These are phyloP conservation scores for Tinamus guttatus DNA, from an alignment of 2,113 vertebrate species.

Conservation along the genomic window DNA sequence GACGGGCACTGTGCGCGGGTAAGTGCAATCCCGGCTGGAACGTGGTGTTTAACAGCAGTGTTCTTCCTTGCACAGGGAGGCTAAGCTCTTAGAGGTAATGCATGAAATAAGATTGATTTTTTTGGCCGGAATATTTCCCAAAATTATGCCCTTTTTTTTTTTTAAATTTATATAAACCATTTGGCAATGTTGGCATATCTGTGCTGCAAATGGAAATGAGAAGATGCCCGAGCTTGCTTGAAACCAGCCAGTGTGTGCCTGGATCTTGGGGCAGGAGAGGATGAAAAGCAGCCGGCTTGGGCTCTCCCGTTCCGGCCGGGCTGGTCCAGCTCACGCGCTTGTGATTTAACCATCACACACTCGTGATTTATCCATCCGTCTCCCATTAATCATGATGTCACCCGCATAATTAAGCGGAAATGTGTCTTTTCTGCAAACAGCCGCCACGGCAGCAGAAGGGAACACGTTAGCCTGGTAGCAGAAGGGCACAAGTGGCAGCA, in stretches of 20 bases:
- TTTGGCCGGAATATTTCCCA: neutral
- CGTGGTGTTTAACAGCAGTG: neutral
- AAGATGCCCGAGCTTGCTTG: neutral
- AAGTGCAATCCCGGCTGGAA: constrained; percentile 52
- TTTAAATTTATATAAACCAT: neutral
- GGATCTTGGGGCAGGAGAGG: too few relatives aligned
- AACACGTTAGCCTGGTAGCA: fast-evolving
- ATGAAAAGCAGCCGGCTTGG: too few relatives aligned
- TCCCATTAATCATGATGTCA: neutral
- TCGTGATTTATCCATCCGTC: neutral
- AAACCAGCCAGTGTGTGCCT: neutral
- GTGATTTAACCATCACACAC: neutral
- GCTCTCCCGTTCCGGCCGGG: too few relatives aligned
- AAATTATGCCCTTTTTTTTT: neutral
- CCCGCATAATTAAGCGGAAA: neutral
- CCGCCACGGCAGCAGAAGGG: neutral
- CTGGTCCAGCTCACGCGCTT: neutral
- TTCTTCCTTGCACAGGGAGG: neutral
- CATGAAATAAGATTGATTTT: fast-evolving
- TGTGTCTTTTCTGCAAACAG: neutral
- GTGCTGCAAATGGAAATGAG: neutral
- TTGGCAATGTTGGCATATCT: neutral
- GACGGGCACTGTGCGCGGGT: constrained; percentile 97
- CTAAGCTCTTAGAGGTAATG: neutral
- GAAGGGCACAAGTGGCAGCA: neutral